phyloP scores from a whole-genome alignment of 2,888 invertebrate genomes.

The Operophtera brumata region DNA sequence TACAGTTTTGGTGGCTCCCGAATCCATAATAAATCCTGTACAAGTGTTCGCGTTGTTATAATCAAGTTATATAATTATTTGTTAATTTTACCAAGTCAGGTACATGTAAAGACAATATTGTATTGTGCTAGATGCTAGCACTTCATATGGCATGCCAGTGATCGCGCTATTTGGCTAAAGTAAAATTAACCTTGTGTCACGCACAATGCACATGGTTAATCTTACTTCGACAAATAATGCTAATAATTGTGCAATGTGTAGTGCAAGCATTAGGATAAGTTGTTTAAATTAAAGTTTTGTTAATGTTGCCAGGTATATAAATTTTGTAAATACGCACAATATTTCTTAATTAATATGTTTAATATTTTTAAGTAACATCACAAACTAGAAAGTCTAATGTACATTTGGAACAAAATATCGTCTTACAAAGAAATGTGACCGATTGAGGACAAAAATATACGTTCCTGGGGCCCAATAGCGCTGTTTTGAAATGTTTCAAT shows the following conservation, averaged over 20 bases:
- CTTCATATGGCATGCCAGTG: not conserved
- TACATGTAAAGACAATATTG: conserved; percentile 54
- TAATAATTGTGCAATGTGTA: not conserved
- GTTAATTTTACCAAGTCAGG: conserved; percentile 7
- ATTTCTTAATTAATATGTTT: conserved; percentile 12
- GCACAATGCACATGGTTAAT: not conserved
- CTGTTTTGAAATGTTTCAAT: no score
- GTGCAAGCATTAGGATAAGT: conserved; percentile 37
- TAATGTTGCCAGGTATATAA: conserved; percentile 42
- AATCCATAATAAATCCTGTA: conserved; percentile 3
- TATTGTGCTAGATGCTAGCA: conserved; percentile 62
- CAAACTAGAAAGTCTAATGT: conserved; percentile 2
- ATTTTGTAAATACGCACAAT: conserved; percentile 37
- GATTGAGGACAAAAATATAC: not conserved
- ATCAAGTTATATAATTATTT: not conserved
- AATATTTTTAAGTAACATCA: conserved; percentile 10
- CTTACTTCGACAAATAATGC: not conserved
- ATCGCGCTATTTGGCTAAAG: not conserved
- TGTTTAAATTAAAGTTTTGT: conserved; percentile 26
- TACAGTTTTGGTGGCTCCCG: conserved; percentile 16
- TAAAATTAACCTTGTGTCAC: not conserved
- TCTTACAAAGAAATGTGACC: not conserved
- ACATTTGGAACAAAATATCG: not conserved
- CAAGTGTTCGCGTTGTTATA: not conserved
- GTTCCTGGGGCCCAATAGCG: no score